Percentiles rank a stretch among this genome's conserved stretches.
Conservation (phyloP, 2,888 invertebrate genomes). For the Cantharis rustica region DNA sequence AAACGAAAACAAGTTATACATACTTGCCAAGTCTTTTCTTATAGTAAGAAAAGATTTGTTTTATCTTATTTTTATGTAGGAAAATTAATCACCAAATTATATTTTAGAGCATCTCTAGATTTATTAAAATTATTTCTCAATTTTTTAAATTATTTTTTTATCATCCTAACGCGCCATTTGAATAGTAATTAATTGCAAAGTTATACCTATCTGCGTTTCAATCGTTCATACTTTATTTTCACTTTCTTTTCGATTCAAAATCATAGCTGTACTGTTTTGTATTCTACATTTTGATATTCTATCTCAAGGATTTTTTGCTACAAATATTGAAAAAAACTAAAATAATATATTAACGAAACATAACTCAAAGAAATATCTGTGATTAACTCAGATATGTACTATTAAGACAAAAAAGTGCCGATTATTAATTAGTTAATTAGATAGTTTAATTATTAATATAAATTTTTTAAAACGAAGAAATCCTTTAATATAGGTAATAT, state of each 20-base stretch:
- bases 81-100: not conserved
- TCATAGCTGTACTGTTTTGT: not conserved
- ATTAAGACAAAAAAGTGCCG: slow-evolving; percentile 15
- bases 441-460: not conserved
- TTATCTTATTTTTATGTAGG: not conserved
- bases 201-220: no score
- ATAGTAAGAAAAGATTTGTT: not conserved
- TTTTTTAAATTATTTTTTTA: not conserved
- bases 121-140: not conserved
- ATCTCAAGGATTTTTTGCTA: not conserved
- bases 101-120: not conserved
- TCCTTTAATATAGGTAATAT: not conserved
- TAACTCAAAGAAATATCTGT: slow-evolving; percentile 27
- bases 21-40: not conserved
- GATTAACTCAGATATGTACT: slow-evolving; percentile 19
- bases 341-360: slow-evolving; percentile 10
- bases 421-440: slow-evolving; percentile 6
- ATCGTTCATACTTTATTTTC: not conserved
- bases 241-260: not conserved
- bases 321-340: not conserved
- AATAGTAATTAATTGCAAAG: not conserved
- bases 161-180: not conserved
- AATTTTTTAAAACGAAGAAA: not conserved
- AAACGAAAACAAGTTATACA: not conserved
- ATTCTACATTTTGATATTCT: not conserved